Conservation (phyloP, 1,140 invertebrate species). For the Bombus ignitus region DNA sequence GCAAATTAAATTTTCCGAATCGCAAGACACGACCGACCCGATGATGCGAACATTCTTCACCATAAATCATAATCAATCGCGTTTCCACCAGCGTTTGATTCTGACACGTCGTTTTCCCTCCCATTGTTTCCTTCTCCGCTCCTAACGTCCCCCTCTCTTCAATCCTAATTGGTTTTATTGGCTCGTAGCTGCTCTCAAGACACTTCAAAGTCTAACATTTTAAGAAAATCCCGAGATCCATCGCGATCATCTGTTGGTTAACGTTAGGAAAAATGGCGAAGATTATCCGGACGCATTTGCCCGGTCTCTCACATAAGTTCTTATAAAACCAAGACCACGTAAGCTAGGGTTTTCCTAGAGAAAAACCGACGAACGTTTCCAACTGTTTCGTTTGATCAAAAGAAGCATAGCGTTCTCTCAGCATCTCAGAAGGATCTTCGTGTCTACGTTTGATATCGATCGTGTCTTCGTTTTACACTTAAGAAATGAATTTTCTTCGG, state of each 20-base stretch:
- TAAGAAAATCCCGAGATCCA: conserved; percentile 13
- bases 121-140: conserved; percentile 3
- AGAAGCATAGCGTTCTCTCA: not conserved
- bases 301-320: conserved; percentile 66
- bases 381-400: conserved; percentile 50
- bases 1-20: conserved; percentile 73
- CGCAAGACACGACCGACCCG: conserved; percentile 60
- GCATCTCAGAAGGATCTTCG: not conserved
- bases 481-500: not conserved
- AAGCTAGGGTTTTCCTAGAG: conserved; percentile 6
- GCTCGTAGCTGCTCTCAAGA: not conserved
- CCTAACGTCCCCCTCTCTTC: not conserved
- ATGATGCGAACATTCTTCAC: conserved; percentile 54
- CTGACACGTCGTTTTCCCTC: conserved; percentile 55
- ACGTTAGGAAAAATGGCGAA: conserved; percentile 58
- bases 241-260: conserved; percentile 23
- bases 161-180: not conserved
- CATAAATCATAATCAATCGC: conserved; percentile 76
- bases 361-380: conserved; percentile 39
- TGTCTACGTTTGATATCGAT: not conserved
- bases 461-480: not conserved
- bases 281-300: conserved; percentile 60
- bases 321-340: conserved; percentile 47
- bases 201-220: not conserved
- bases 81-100: conserved; percentile 54